phyloP scores from a whole-genome alignment of 2,113 vertebrate species.

The Orcinus orca region DNA sequence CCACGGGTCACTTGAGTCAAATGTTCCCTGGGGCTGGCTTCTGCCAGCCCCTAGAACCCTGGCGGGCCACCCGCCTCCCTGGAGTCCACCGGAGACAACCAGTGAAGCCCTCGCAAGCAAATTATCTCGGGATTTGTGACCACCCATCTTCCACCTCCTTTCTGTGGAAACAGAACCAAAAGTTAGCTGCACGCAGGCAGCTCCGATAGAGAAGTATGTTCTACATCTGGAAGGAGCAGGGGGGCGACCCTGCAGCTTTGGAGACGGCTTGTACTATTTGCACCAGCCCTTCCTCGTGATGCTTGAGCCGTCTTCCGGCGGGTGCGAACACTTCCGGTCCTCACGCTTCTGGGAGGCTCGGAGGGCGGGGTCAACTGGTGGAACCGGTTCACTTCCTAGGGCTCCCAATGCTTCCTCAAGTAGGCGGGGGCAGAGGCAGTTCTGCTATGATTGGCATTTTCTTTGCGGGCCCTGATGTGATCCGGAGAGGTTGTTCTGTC shows the following conservation, averaged over 20 bases:
- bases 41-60: neutral
- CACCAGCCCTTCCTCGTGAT: rapidly evolving
- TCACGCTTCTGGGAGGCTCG: neutral
- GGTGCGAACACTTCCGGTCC: neutral
- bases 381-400: slow-evolving; percentile 37
- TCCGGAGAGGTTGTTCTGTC: neutral
- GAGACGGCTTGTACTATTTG: neutral
- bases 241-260: neutral
- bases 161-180: neutral
- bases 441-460: neutral
- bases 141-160: neutral
- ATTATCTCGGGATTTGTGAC: neutral
- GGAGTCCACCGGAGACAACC: neutral
- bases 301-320: neutral
- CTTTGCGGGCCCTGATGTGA: neutral
- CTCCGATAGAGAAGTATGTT: rapidly evolving
- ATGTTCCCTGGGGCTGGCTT: neutral
- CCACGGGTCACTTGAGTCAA: neutral
- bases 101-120: neutral
- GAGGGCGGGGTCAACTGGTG: neutral
- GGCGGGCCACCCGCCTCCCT: neutral
- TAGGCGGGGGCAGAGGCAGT: neutral
- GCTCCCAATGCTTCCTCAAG: neutral
- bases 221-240: neutral
- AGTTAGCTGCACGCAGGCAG: neutral